Base-by-base conservation (phyloP, 2,888 invertebrate genomes). In the Plagodis pulveraria region DNA sequence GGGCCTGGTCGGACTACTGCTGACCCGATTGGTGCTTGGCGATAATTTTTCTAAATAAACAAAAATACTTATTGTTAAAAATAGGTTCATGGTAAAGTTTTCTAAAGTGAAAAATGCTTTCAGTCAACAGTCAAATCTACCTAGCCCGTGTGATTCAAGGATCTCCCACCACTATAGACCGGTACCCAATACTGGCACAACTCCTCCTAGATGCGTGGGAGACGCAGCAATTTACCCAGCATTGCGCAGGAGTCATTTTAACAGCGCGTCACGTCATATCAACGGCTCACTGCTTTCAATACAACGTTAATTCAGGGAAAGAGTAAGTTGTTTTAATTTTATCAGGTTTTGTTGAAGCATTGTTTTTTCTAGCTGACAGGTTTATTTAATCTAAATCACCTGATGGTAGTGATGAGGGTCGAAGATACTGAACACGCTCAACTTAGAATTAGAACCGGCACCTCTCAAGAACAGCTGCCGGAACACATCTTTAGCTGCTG, bases 221-320 rank as follows among this genome's bases (percentile, higher is more conserved):
- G n/a, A 77, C 70, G 5, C 80, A 81, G 44, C 78, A 87, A 12
- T 91, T 65, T 65, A 68, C 72, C 6, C 92, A 92, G 62, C 83
- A 91, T 57, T 92, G 92, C 63, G 91, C 92, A 0, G 92, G 90
- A 42, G 83, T 88, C 32, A 85, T 92, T 34, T 65, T 92, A 22
- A 92, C 92, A 0, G 78, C 87, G 0, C 77, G 83, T 0, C 92
- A 92, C 58, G 79, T 91, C 8, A 74, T 92, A 55, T 88, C 92
- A 0, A 81, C 90, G 0, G 91, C 91, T 0, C 92, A 92, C 55
- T 92, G 92, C 64, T 92, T 87, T 62, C 91, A 89, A 63, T 83
- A 83, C 56, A 89, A 82, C 48, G 64, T 58, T n/a, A 82, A 84
- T 62, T 85, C 84, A 6, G 83, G 83, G 1, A 80, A 74, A 45